Conservation (phyloP, 2,113 vertebrate species). For the Lepus timidus region DNA sequence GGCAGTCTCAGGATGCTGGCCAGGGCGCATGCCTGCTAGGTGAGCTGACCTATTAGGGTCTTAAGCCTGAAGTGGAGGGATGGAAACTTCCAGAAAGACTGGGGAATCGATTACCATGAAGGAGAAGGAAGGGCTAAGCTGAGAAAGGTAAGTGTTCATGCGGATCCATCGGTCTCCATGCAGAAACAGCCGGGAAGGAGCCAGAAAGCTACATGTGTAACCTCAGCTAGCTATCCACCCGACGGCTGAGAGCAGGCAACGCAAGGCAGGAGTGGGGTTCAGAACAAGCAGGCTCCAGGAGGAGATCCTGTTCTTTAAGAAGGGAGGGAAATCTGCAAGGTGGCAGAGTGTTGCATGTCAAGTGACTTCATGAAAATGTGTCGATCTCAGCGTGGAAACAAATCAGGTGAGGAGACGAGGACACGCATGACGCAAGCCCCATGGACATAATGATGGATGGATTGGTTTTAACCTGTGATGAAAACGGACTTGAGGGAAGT, state of each 20-base stretch:
- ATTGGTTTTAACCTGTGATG: not conserved
- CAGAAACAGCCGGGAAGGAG: not conserved
- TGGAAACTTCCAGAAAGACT: not conserved
- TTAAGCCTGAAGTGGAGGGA: not conserved
- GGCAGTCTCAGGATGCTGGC: not conserved
- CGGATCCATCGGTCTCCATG: not conserved
- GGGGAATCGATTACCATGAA: not conserved
- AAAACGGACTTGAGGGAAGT: not conserved
- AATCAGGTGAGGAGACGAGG: not conserved
- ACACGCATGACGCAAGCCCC: not conserved
- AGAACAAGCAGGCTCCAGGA: not conserved
- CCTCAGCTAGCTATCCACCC: not conserved
- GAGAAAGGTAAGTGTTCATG: not conserved
- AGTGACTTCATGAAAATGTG: not conserved
- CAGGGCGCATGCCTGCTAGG: not conserved
- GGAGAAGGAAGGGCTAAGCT: not conserved
- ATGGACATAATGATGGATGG: not conserved
- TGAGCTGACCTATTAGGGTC: not conserved
- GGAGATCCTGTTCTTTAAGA: constrained; percentile 29
- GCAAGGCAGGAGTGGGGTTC: not conserved
- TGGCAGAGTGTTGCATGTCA: not conserved
- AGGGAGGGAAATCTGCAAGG: not conserved
- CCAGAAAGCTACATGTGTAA: not conserved
- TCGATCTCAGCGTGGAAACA: not conserved
- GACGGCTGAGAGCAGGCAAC: not conserved